These are phyloP conservation scores for Drosophila vallismaia DNA, from an alignment of 2,888 invertebrate genomes.

Conservation along the genomic window DNA sequence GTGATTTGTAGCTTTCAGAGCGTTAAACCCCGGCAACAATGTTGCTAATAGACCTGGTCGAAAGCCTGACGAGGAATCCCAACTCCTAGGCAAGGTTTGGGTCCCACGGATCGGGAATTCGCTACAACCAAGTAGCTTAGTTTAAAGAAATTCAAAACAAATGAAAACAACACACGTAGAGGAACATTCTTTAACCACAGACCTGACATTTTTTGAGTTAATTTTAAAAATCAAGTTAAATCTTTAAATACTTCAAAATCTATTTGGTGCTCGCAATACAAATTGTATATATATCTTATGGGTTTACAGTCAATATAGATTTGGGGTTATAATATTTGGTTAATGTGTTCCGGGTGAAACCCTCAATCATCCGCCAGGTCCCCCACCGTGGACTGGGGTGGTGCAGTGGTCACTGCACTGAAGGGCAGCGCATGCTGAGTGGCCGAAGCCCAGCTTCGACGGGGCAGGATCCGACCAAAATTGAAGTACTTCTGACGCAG, in stretches of 20 bases:
- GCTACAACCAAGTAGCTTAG: not conserved
- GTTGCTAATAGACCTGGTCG: constrained; percentile 73
- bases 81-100: not conserved
- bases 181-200: not conserved
- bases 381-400: constrained; percentile 56
- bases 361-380: constrained; percentile 72
- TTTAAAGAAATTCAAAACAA: constrained; percentile 4
- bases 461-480: constrained; percentile 81
- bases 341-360: not conserved
- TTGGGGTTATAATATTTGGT: constrained; percentile 1
- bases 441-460: constrained; percentile 83
- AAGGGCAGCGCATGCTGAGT: constrained; percentile 79
- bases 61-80: constrained; percentile 38
- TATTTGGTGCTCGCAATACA: constrained; percentile 34
- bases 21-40: constrained; percentile 62
- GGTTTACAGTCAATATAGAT: constrained; percentile 32
- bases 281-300: constrained; percentile 27
- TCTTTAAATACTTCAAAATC: too few relatives aligned
- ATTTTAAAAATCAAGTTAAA: not conserved
- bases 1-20: constrained; percentile 74
- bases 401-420: constrained; percentile 54
- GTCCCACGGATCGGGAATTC: constrained; percentile 26
- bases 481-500: constrained; percentile 82
- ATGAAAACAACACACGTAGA: not conserved
- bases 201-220: not conserved